Conservation (phyloP, 2,113 vertebrate species). For the Pygoscelis antarcticus region DNA sequence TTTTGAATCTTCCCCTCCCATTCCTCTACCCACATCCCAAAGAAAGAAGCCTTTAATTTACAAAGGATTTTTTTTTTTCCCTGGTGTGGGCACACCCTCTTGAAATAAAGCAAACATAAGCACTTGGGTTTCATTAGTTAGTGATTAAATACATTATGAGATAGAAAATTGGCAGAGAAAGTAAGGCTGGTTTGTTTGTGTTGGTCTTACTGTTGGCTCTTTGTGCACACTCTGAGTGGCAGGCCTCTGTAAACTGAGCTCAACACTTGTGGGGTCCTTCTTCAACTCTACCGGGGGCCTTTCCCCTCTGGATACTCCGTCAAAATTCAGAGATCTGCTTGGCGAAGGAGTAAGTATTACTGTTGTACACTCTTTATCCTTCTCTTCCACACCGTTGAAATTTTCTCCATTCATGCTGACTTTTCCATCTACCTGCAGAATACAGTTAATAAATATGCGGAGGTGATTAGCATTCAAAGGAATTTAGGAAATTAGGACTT, state of each 20-base stretch:
- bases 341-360: conserved; percentile 43
- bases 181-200: conserved; percentile 18
- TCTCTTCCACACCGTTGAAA: conserved; percentile 58
- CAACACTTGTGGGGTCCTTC: conserved; percentile 60
- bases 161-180: conserved; percentile 26
- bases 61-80: neutral
- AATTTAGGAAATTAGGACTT: neutral
- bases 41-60: conserved; percentile 41
- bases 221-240: conserved; percentile 59
- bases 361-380: conserved; percentile 60
- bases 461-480: neutral
- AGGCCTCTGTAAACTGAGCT: conserved; percentile 75
- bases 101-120: conserved; percentile 33
- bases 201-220: conserved; percentile 73
- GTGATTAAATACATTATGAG: neutral
- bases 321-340: conserved; percentile 72
- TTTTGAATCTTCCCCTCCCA: neutral
- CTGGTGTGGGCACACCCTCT: neutral
- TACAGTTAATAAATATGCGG: conserved; percentile 34
- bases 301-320: conserved; percentile 68
- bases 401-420: conserved; percentile 82
- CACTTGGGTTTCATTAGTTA: conserved; percentile 25
- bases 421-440: conserved; percentile 81
- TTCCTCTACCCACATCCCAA: neutral
- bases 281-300: conserved; percentile 42